Percentiles rank a stretch among this genome's conserved stretches.
phyloP scores from a whole-genome alignment of 2,888 invertebrate genomes.

The Microctonus hyperodae region DNA sequence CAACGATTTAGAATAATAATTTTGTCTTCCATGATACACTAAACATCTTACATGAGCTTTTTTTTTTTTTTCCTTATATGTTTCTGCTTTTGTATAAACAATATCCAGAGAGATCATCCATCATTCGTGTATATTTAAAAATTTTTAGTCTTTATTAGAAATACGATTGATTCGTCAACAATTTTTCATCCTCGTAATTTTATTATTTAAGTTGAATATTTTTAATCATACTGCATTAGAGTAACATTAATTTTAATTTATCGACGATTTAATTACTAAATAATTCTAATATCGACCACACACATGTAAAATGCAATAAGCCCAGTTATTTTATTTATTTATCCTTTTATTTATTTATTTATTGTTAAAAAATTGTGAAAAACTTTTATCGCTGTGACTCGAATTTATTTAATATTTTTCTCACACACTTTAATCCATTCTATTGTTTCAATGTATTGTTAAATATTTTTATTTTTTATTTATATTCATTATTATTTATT shows the following conservation, averaged over 20 bases:
- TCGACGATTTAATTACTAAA: not conserved
- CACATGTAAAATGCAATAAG: constrained; percentile 8
- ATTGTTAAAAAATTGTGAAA: constrained; percentile 31
- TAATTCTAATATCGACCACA: not conserved
- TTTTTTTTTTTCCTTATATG: constrained; percentile 28
- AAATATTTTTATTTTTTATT: constrained; percentile 3
- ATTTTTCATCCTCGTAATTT: not conserved
- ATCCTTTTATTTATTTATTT: constrained; percentile 5
- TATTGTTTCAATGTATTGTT: not conserved
- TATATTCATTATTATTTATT: constrained; percentile 4
- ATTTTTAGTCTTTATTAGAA: constrained; percentile 18
- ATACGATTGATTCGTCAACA: constrained; percentile 30
- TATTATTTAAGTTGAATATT: constrained; percentile 24
- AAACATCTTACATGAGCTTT: constrained; percentile 28
- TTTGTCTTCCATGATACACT: constrained; percentile 39
- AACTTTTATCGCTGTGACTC: constrained; percentile 24
- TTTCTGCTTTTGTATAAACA: not conserved
- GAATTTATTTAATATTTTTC: constrained; percentile 16
- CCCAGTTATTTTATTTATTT: not conserved
- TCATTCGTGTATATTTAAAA: constrained; percentile 10
- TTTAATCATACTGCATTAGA: not conserved
- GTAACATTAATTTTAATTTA: not conserved
- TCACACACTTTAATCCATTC: not conserved
- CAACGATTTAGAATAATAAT: constrained; percentile 49
- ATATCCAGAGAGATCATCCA: constrained; percentile 14